These are phyloP conservation scores for Morpho deidamia DNA, from an alignment of 2,888 invertebrate genomes.

Conservation along the genomic window DNA sequence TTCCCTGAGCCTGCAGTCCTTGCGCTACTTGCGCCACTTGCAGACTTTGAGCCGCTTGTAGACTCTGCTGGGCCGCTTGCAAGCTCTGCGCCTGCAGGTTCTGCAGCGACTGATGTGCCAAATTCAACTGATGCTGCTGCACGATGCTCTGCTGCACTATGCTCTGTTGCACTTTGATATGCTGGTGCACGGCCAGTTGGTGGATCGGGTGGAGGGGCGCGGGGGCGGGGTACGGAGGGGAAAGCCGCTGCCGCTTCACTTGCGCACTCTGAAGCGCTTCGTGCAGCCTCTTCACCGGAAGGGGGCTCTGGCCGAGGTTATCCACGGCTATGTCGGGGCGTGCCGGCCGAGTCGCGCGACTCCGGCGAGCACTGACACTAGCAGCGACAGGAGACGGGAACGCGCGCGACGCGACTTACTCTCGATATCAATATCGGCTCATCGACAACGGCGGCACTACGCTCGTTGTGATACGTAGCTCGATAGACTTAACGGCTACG, in stretches of 20 bases:
- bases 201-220: constrained; percentile 64
- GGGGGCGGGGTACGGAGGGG: constrained; percentile 76
- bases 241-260: constrained; percentile 81
- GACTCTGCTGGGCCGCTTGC: constrained; percentile 45
- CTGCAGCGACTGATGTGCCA: constrained; percentile 69
- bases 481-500: constrained; percentile 43
- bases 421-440: constrained; percentile 41
- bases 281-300: constrained; percentile 79
- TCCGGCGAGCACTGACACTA: constrained; percentile 74
- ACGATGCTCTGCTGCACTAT: constrained; percentile 72
- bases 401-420: constrained; percentile 64
- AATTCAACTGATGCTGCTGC: constrained; percentile 70
- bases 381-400: constrained; percentile 61
- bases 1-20: constrained; percentile 45
- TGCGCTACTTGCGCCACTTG: constrained; percentile 58
- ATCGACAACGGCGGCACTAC: constrained; percentile 50
- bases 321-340: constrained; percentile 77
- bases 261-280: constrained; percentile 79
- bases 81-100: constrained; percentile 57
- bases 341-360: constrained; percentile 75
- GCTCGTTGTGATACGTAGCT: constrained; percentile 40
- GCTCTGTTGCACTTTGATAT: constrained; percentile 71
- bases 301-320: constrained; percentile 76
- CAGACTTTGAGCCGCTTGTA: constrained; percentile 44
- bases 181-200: constrained; percentile 70